These are phyloP conservation scores for Cremastobaeus sp. DNA, from an alignment of 2,888 invertebrate genomes.

Conservation along the genomic window DNA sequence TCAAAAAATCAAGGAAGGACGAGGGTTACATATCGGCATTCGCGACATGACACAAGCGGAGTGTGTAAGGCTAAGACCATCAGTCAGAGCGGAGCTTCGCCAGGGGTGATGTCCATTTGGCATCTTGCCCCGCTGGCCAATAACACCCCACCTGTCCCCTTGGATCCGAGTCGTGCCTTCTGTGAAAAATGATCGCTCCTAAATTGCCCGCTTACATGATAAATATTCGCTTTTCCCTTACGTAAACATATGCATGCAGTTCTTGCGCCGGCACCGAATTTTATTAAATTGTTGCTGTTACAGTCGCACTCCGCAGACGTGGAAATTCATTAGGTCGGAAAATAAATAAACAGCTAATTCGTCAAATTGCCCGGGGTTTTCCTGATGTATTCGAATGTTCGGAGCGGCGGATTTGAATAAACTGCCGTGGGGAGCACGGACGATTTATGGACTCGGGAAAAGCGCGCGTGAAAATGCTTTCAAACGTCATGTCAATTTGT, in stretches of 20 bases:
- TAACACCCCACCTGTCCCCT: slow-evolving; percentile 68
- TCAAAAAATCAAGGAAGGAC: slow-evolving; percentile 62
- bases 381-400: slow-evolving; percentile 21
- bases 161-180: slow-evolving; percentile 69
- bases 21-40: slow-evolving; percentile 62
- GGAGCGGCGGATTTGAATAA: slow-evolving; percentile 34
- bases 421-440: slow-evolving; percentile 16
- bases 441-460: slow-evolving; percentile 36
- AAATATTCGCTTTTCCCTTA: slow-evolving; percentile 71
- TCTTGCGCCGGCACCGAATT: slow-evolving; percentile 1
- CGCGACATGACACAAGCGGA: slow-evolving; percentile 63
- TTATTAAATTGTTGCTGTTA: neutral
- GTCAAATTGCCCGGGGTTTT: slow-evolving; percentile 11
- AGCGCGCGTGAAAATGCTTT: slow-evolving; percentile 41
- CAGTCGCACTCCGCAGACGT: no score
- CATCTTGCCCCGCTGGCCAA: slow-evolving; percentile 75
- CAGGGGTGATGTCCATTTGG: slow-evolving; percentile 76
- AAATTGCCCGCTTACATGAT: slow-evolving; percentile 79
- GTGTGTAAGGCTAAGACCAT: slow-evolving; percentile 69
- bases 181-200: slow-evolving; percentile 78
- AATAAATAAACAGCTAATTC: slow-evolving; percentile 1
- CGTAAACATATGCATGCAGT: slow-evolving; percentile 24
- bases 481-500: slow-evolving; percentile 48
- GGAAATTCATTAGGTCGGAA: no score
- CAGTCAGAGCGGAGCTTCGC: slow-evolving; percentile 71